phyloP scores from a whole-genome alignment of 2,797 vertebrate species.

The Rousettus madagascariensis region DNA sequence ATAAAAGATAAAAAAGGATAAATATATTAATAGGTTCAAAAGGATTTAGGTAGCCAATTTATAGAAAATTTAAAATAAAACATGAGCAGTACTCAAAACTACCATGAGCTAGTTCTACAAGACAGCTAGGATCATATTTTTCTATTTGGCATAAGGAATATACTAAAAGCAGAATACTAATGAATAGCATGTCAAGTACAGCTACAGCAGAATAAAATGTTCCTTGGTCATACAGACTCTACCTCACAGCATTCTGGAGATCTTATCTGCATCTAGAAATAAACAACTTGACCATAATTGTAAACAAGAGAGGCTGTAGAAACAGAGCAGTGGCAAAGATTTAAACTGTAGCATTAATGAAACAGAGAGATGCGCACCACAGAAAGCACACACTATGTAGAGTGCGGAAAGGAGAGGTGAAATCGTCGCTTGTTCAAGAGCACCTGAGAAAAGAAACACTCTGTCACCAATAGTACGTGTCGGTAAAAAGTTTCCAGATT shows the following conservation, averaged over 20 bases:
- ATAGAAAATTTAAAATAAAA: not conserved
- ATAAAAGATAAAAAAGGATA: not conserved
- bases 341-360: not conserved
- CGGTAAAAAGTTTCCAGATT: not conserved
- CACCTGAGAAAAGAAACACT: not conserved
- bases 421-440: not conserved
- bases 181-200: not conserved
- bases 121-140: not conserved
- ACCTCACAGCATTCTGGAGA: not conserved
- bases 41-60: not conserved
- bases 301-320: not conserved
- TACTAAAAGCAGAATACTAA: conserved; percentile 14
- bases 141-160: not conserved
- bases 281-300: not conserved
- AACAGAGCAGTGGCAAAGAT: not conserved
- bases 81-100: not conserved
- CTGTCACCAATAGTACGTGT: not conserved
- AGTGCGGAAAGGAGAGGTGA: not conserved
- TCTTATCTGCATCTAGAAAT: not conserved
- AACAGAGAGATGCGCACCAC: not conserved
- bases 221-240: not conserved
- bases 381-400: not conserved
- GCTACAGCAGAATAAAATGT: not conserved
- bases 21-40: conserved; percentile 10
- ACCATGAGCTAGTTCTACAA: not conserved